Base-by-base conservation (phyloP, 2,113 vertebrate genomes). In the Aix galericulata region DNA sequence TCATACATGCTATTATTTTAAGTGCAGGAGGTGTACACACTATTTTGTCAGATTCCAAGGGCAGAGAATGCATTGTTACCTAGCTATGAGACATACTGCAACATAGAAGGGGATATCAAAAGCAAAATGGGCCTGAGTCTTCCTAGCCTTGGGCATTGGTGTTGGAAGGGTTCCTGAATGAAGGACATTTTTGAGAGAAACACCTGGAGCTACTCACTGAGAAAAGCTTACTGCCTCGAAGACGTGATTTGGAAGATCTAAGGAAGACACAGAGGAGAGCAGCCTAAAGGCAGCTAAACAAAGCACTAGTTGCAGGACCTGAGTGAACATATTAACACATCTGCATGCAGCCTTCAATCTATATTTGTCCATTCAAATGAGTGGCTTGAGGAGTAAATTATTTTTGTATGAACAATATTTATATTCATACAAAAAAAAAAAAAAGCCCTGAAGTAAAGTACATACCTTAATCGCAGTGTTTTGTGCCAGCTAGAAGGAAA, bases 361-460 rank as follows among this genome's bases (percentile, higher is more conserved):
- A 4, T 92, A 91, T 88, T 96, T 94, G 82, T 76, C 27, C 50
- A 82, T 67, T 46, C 40, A 85, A 69, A 85, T 38, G n/a, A 87
- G 44, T 53, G 78, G 31, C 78, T 93, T 40, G 17, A 89, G n/a
- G 53, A 90, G 44, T 78, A 69, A 66, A 56, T 88, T 93, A 84
- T 91, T 89, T 88, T 50, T 82, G 23, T 73, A 84, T 62, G 73
- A 94, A 68, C 38, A 91, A 62, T 85, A 76, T 75, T 92, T 92
- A 46, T 1, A 0, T 69, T 89, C 25, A 8, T 58, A 82, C 55
- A n/a, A 79, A 26, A 38, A 63, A 74, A 38, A 81, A 86, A 93
- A 91, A 42, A 15, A 91, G 42, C 77, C 71, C 44, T 0, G 0
- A 79, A 69, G 83, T 94, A 76, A 83, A 91, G 50, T 21, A 31